Evolutionary conservation across 2,797 vertebrate genomes (phyloP).

Genomic region (Rhabdomys pumilio): DNA sequence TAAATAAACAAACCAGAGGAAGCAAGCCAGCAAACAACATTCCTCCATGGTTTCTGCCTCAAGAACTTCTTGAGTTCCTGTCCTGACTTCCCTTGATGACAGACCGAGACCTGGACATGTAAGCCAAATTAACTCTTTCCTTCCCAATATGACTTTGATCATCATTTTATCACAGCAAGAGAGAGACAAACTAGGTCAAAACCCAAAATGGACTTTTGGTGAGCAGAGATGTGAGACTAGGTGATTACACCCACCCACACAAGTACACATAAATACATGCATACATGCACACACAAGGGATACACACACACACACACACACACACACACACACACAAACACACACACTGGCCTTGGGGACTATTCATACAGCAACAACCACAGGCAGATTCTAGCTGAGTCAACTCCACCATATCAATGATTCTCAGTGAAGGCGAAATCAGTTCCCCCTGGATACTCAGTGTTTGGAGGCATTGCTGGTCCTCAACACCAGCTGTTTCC

Average conservation of each 20-base stretch:
- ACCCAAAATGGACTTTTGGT: not conserved
- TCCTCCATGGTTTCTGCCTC: not conserved
- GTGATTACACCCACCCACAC: not conserved
- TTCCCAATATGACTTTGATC: not conserved
- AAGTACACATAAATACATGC: not conserved
- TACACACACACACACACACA: not conserved
- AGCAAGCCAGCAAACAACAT: not conserved
- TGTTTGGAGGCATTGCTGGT: not conserved
- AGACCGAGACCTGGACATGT: not conserved
- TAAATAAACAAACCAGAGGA: not conserved
- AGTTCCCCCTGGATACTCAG: no score
- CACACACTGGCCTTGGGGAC: not conserved
- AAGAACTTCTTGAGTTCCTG: not conserved
- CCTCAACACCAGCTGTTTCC: fast-evolving
- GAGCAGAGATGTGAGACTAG: not conserved
- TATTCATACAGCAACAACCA: not conserved
- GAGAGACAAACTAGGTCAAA: not conserved
- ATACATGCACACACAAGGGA: not conserved
- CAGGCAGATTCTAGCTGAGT: not conserved
- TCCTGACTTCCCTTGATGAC: not conserved
- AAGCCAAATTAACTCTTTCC: not conserved
- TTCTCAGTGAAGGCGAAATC: not conserved
- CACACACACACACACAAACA: not conserved
- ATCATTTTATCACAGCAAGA: not conserved
- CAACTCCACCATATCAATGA: not conserved